A percentile compares a stretch with the other conserved stretches of the same genome.
Evolutionary conservation across 2,797 vertebrate species (phyloP).

Genomic region (Uromys caudimaculatus): DNA sequence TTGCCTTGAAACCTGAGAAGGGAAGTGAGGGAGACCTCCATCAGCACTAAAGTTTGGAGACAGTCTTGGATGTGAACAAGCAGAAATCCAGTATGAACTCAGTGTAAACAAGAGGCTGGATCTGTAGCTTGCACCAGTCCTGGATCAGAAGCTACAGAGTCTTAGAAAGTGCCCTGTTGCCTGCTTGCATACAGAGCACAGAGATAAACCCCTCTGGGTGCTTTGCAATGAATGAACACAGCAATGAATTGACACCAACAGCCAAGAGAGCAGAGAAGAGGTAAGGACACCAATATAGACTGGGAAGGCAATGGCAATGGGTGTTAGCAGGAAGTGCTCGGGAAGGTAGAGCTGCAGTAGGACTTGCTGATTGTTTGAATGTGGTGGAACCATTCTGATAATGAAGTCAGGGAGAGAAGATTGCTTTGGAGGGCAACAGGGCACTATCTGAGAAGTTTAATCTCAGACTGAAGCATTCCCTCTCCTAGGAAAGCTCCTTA

Average conservation of each 20-base stretch:
- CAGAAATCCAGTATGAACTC: neutral
- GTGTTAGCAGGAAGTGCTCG: neutral
- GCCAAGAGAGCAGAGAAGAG: neutral
- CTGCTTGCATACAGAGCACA: neutral
- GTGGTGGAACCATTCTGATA: neutral
- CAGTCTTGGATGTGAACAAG: neutral
- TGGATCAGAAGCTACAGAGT: neutral
- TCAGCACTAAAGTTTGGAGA: neutral
- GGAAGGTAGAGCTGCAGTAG: neutral
- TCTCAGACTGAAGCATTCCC: neutral
- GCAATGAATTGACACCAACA: neutral
- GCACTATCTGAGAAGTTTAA: neutral
- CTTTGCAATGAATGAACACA: neutral
- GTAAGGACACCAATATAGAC: neutral
- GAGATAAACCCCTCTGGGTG: neutral
- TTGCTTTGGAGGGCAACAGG: neutral
- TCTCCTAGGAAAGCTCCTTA: neutral
- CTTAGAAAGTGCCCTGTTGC: neutral
- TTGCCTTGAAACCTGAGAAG: neutral
- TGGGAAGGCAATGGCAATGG: neutral
- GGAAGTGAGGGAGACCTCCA: neutral
- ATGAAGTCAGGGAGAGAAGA: neutral
- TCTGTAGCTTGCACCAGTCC: neutral
- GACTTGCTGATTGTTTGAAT: neutral
- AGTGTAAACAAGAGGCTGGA: neutral